phyloP scores from a whole-genome alignment of 1,140 invertebrate species.

The Hermatobates lingyangjiaoensis region DNA sequence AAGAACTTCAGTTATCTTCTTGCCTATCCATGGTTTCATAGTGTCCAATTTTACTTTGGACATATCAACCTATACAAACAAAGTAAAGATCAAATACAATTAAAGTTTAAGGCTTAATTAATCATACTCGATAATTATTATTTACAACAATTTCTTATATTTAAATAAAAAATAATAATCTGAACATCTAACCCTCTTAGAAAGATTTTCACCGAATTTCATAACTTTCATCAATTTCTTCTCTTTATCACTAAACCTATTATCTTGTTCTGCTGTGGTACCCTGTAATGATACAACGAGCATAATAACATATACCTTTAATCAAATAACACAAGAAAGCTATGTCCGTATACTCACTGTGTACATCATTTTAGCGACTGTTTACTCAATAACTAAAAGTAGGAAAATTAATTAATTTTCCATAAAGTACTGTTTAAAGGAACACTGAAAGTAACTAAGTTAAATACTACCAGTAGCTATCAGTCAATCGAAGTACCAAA shows the following conservation, averaged over 20 bases:
- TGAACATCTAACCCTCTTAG: conserved; percentile 48
- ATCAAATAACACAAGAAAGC: no score
- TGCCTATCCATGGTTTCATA: conserved; percentile 96
- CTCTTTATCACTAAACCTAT: conserved; percentile 96
- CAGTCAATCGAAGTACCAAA: no score
- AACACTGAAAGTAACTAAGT: no score
- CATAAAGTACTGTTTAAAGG: no score
- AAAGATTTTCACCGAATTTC: conserved; percentile 86
- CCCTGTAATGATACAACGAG: conserved; percentile 54
- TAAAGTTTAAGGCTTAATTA: conserved; percentile 5
- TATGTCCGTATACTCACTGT: no score
- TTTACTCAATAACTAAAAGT: no score
- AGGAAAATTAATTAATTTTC: no score
- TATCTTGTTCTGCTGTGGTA: conserved; percentile 95
- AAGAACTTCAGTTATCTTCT: conserved; percentile 85
- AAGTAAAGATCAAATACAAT: conserved; percentile 6
- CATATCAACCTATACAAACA: conserved; percentile 76
- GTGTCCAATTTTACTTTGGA: conserved; percentile 94
- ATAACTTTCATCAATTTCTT: conserved; percentile 97
- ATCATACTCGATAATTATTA: not conserved
- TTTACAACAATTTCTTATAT: not conserved
- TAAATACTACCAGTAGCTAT: no score
- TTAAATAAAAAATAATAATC: not conserved
- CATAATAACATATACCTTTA: no score
- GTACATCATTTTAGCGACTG: no score